A percentile compares a stretch with the other conserved stretches of the same genome.
Conservation (phyloP, 2,888 invertebrate species). For the Fabriciana adippe region DNA sequence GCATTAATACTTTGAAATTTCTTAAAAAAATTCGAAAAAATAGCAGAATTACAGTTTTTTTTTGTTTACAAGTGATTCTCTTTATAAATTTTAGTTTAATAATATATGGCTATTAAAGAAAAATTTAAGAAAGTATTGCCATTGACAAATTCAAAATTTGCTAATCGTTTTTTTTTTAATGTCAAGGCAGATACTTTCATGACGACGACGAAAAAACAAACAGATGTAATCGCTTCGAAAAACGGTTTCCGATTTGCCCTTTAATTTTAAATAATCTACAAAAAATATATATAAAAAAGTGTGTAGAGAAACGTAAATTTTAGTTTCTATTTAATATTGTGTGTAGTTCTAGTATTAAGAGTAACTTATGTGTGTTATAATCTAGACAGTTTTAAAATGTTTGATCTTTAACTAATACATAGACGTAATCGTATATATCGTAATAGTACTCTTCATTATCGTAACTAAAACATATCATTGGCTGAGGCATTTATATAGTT, state of each 20-base stretch:
- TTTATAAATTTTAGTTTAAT: too few relatives aligned
- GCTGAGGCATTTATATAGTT: conserved; percentile 80
- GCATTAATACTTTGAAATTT: background rate
- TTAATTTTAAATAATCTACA: conserved; percentile 44
- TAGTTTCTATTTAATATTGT: conserved; percentile 47
- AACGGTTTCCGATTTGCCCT: conserved; percentile 71
- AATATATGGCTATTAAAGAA: too few relatives aligned
- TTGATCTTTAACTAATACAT: conserved; percentile 61
- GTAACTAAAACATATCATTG: conserved; percentile 79
- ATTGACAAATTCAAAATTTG: conserved; percentile 12
- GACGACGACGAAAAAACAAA: conserved; percentile 43
- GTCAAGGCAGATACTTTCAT: conserved; percentile 49
- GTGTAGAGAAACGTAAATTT: conserved; percentile 48
- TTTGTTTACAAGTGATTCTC: background rate
- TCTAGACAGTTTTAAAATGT: conserved; percentile 57
- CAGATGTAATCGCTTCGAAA: conserved; percentile 63
- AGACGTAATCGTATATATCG: too few relatives aligned
- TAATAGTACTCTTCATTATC: conserved; percentile 66
- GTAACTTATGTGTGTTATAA: conserved; percentile 47
- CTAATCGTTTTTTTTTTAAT: conserved; percentile 6
- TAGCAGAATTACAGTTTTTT: background rate
- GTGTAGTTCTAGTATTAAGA: conserved; percentile 46
- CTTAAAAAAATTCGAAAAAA: too few relatives aligned
- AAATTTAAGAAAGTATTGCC: conserved; percentile 17
- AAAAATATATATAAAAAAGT: conserved; percentile 53